Conservation (phyloP, 2,113 vertebrate species). For the Urocitellus parryii region DNA sequence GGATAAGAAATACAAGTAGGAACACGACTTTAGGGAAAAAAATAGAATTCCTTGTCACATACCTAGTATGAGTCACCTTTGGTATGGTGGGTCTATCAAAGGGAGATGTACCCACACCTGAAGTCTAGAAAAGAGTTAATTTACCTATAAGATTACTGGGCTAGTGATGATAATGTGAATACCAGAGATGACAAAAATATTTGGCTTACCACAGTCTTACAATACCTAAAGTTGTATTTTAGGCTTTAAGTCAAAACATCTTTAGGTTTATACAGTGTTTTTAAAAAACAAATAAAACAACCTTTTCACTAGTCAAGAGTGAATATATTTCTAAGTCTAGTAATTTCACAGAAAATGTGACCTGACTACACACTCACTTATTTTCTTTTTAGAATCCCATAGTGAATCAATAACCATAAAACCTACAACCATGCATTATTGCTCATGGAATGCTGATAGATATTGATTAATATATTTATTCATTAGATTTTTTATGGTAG, state of each 20-base stretch:
- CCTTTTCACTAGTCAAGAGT: background rate
- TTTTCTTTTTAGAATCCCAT: background rate
- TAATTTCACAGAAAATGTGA: background rate
- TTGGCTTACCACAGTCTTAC: constrained; percentile 13
- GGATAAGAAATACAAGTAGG: background rate
- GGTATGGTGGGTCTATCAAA: background rate
- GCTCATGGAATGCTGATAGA: background rate
- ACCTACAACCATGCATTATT: background rate
- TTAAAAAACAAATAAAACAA: background rate
- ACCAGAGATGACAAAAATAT: background rate
- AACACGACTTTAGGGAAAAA: background rate
- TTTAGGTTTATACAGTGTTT: background rate
- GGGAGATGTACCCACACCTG: background rate
- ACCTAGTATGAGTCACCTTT: fast-evolving
- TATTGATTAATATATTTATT: constrained; percentile 60
- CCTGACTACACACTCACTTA: background rate
- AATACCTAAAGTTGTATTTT: constrained; percentile 5
- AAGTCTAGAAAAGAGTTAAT: background rate
- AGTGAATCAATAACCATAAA: constrained; percentile 49
- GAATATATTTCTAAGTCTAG: background rate
- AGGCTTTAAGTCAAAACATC: background rate
- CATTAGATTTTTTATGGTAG: constrained; percentile 42
- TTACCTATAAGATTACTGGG: background rate
- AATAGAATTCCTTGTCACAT: background rate
- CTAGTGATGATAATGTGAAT: background rate